Evolutionary conservation across 2,113 vertebrate genomes (phyloP), one percentile per base, ranked within the genome.

Genomic region (Gymnogyps californianus): DNA sequence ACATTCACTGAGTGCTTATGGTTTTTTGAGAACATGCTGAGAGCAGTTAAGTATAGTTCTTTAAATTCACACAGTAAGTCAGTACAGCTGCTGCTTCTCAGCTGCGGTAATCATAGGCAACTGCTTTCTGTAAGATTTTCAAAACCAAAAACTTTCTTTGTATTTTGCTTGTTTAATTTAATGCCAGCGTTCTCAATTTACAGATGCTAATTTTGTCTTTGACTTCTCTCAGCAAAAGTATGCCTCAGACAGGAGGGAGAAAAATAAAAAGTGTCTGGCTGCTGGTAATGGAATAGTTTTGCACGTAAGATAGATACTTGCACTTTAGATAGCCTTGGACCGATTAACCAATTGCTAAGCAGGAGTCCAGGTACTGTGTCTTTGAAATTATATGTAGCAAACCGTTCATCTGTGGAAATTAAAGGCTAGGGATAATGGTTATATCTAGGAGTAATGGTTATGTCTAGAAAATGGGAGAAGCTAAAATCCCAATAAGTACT

Each of bases 61-160:
- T 92, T 75, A 92, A 67, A 96, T 59, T 86, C 32, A 38, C 34
- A 47, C 25, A 83, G 17, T 38, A 85, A 72, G 28, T 67, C 83
- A 78, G 80, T 81, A 87, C 64, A 93, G 89, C 90, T 96, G 67
- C 55, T 90, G 21, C 47, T 88, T 87, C 59, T 92, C 77, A 82
- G 52, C 61, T 92, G 42, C 16, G 44, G 31, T 64, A 71, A 89
- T 93, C 83, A 93, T 3, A 69, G 32, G 40, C 65, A 86, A 88
- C 28, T 42, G 10, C 32, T 90, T 93, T 93, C 36, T 42, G 13
- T 62, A 74, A 62, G 44, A 28, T 54, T 89, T 94, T 89, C n/a
- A 58, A 86, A 85, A 7, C 18, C 5, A 67, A 65, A 91, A 94
- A 36, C 16, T 88, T 83, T 8, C 76, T 65, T 92, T 89, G 22